These are phyloP conservation scores for Aldabrachelys gigantea DNA, from an alignment of 2,113 vertebrate species.

Conservation along the genomic window DNA sequence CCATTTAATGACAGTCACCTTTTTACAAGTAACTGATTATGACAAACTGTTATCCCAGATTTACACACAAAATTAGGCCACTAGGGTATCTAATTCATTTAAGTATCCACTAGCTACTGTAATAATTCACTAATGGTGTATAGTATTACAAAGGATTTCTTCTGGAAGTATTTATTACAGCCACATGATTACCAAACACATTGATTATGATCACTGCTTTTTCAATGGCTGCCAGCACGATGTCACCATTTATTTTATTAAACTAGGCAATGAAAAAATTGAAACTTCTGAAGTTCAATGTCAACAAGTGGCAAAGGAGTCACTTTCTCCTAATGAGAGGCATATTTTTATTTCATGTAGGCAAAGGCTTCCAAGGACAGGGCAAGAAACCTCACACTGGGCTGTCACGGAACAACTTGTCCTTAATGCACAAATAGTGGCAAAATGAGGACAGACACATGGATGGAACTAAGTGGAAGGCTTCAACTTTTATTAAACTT, in stretches of 20 bases:
- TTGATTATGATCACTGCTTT: neutral
- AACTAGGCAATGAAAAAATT: neutral
- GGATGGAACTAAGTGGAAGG: no score
- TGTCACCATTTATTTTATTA: neutral
- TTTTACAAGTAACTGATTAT: neutral
- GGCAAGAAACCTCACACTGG: neutral
- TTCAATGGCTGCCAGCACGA: neutral
- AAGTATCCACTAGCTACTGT: neutral
- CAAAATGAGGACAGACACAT: no score
- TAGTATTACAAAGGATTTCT: neutral
- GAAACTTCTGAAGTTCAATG: neutral
- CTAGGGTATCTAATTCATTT: slow-evolving; percentile 17
- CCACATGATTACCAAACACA: neutral
- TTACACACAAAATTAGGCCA: neutral
- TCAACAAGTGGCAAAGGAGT: neutral
- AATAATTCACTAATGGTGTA: neutral
- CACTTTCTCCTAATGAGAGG: neutral
- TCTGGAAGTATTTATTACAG: slow-evolving; percentile 26
- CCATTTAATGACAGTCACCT: neutral
- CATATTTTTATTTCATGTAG: neutral
- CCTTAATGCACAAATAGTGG: no score
- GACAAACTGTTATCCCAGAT: neutral
- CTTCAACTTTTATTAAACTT: no score
- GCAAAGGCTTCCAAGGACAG: neutral
- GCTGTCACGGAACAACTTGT: neutral